Base-by-base conservation (phyloP, 2,797 vertebrate species). In the Sebastes minor region DNA sequence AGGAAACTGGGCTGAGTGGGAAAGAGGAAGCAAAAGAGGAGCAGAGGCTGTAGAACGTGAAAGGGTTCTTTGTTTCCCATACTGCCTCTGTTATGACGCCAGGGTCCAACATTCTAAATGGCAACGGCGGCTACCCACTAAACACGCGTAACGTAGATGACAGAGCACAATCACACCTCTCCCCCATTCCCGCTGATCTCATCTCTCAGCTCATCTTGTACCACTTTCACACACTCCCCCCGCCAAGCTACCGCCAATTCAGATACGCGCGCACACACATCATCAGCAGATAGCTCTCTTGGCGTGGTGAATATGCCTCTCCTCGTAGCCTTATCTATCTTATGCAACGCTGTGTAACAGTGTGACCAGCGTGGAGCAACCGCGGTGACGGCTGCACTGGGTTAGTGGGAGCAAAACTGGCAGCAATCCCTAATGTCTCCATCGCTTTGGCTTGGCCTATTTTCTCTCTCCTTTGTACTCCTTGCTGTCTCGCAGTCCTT, bases 271-370 rank as follows among this genome's bases (percentile, higher is more conserved):
- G 63, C 76, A 64, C 81, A 71, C 77, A 76, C 74, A 78, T 20
- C 83, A 86, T 90, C 83, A 89, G 78, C 68, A 77, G 76, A 89
- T 81, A 83, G 86, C 64, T 80, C 60, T 82, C 69, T 85, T 69
- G 81, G 74, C 78, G 80, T 78, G 71, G 79, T 49, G 89, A 91
- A 86, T 86, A 80, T 74, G 90, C 84, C 85, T 88, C 83, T 88
- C 83, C 71, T 87, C 28, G 74, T 86, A 83, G 75, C 78, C 85
- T 78, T 87, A 90, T 93, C 91, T 88, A 77, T 92, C 94, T 94
- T 94, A 94, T 89, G 93, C 92, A 93, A 94, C 12, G 35, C 77
- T n/a, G 61, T 88, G 94, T 88, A 94, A 94, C 77, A 90, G 86
- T 92, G 90, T 90, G 93, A 89, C 90, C 91, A 91, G 92, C 87